Evolutionary conservation across 2,113 vertebrate genomes (phyloP).

Genomic region (Potamarius usumacintae): DNA sequence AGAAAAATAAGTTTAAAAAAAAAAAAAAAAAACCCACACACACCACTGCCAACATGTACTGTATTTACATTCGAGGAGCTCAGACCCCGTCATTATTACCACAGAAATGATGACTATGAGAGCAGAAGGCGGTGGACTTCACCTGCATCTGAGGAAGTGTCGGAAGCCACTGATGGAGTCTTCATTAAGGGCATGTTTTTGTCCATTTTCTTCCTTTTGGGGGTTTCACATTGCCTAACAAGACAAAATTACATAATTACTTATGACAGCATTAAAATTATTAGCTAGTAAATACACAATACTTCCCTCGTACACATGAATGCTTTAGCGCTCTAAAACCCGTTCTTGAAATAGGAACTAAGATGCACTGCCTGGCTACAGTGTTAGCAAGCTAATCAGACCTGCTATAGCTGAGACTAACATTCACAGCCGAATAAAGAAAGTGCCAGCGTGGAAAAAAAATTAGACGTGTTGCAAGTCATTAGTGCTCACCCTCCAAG

Average conservation of each 20-base stretch:
- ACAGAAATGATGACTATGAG: background rate
- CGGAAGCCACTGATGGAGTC: slow-evolving; percentile 78
- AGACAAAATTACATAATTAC: background rate
- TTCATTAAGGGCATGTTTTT: slow-evolving; percentile 65
- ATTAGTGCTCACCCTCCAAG: slow-evolving; percentile 79
- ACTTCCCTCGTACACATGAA: background rate
- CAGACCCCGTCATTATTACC: background rate
- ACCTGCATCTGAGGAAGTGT: slow-evolving; percentile 85
- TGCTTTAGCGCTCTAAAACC: background rate
- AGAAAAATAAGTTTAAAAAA: background rate
- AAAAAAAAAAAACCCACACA: background rate
- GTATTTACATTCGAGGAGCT: background rate
- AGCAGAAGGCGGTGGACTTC: slow-evolving; percentile 39
- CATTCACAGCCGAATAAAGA: background rate
- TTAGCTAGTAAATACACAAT: background rate
- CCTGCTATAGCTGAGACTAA: background rate
- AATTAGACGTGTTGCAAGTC: background rate
- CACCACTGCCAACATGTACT: no score
- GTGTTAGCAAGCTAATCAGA: background rate
- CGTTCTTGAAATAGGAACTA: background rate
- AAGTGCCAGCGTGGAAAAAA: background rate
- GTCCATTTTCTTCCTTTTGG: slow-evolving; percentile 69
- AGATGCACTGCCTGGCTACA: background rate
- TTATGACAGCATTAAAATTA: fast-evolving
- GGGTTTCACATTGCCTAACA: slow-evolving; percentile 77